phyloP scores from a whole-genome alignment of 2,888 invertebrate genomes.

The Andrena haemorrhoa region DNA sequence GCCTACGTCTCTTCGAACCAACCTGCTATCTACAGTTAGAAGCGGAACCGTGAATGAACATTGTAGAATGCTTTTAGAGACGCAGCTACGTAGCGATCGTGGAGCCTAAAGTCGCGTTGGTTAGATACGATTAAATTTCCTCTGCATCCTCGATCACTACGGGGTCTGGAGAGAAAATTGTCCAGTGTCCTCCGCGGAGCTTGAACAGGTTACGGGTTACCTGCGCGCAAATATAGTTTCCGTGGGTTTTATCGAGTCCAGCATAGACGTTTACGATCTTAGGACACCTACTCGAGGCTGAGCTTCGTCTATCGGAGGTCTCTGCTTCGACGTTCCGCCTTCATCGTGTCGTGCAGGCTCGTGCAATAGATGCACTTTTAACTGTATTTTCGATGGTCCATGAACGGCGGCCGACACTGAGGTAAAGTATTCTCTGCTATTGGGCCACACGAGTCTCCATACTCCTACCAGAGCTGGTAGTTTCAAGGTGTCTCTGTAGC shows the following conservation, averaged over 20 bases:
- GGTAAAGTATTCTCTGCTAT: no score
- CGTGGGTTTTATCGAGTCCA: conserved; percentile 76
- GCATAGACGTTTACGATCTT: conserved; percentile 76
- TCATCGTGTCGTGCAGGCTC: conserved; percentile 32
- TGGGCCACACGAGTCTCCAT: no score
- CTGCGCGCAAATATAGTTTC: conserved; percentile 65
- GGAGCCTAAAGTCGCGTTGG: no score
- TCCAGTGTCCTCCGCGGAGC: conserved; percentile 16
- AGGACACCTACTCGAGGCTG: conserved; percentile 75
- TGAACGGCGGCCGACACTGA: no score
- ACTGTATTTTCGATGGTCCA: background rate
- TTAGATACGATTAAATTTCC: background rate
- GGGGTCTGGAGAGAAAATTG: background rate
- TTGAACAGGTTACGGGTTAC: conserved; percentile 57
- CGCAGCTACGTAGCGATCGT: background rate
- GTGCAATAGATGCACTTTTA: conserved; percentile 13
- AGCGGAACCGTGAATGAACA: conserved; percentile 14
- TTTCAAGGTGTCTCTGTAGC: no score
- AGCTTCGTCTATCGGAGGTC: conserved; percentile 37
- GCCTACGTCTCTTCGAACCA: conserved; percentile 50
- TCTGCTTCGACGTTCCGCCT: conserved; percentile 17
- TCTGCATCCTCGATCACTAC: background rate
- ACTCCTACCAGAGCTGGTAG: no score
- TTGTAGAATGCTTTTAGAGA: conserved; percentile 17
- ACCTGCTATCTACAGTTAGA: conserved; percentile 55